Percentiles rank a stretch among this genome's conserved stretches.
These are phyloP conservation scores for Polyommatus iphigenia DNA, from an alignment of 2,888 invertebrate genomes.

Conservation along the genomic window DNA sequence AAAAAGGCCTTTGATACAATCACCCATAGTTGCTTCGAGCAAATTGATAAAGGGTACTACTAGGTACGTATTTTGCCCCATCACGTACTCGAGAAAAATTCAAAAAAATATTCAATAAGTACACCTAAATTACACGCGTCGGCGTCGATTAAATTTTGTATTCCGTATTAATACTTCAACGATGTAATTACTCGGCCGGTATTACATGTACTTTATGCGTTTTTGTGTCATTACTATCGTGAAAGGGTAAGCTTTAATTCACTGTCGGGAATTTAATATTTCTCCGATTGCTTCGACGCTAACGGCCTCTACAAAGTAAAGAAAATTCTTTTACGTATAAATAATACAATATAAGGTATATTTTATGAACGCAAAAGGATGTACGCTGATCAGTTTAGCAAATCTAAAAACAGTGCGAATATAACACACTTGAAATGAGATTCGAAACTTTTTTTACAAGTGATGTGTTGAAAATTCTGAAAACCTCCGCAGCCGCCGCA, in stretches of 20 bases:
- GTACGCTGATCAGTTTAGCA: neutral
- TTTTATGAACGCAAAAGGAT: neutral
- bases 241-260: conserved; percentile 20
- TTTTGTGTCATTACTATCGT: conserved; percentile 23
- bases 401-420: neutral
- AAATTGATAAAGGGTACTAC: neutral
- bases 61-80: conserved; percentile 36
- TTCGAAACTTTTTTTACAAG: conserved; percentile 4
- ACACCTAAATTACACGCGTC: conserved; percentile 9
- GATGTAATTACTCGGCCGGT: conserved; percentile 3
- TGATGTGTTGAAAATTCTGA: conserved; percentile 31
- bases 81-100: conserved; percentile 38
- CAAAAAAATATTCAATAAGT: conserved; percentile 29
- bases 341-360: neutral
- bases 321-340: too few relatives aligned
- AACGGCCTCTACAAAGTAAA: neutral
- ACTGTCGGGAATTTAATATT: neutral
- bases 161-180: conserved; percentile 29
- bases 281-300: neutral
- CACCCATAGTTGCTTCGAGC: neutral
- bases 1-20: neutral
- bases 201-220: conserved; percentile 25
- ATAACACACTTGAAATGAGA: neutral
- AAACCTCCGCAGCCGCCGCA: conserved; percentile 35
- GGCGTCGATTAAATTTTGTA: conserved; percentile 28